phyloP scores from a whole-genome alignment of 2,113 vertebrate genomes.

The Brachyhypopomus occidentalis region DNA sequence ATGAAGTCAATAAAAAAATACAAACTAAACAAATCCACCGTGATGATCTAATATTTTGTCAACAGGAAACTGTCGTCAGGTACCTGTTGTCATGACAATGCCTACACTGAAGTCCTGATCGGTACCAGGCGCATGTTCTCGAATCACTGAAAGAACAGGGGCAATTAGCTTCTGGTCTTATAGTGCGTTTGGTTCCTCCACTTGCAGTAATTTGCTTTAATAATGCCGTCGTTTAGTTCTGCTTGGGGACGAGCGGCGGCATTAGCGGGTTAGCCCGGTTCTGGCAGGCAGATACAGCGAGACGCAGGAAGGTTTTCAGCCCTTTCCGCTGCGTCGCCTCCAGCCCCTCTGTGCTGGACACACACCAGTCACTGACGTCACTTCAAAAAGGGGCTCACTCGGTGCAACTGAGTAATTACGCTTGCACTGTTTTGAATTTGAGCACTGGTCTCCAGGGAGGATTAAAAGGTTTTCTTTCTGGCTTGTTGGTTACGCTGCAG shows the following conservation, averaged over 20 bases:
- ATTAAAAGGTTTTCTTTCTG: conserved; percentile 18
- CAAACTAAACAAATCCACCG: conserved; percentile 11
- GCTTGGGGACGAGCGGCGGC: conserved; percentile 13
- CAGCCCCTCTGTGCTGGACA: conserved; percentile 52
- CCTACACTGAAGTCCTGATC: not conserved
- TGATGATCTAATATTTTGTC: conserved; percentile 27
- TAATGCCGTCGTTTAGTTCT: not conserved
- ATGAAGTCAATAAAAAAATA: conserved; percentile 32
- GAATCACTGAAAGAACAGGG: not conserved
- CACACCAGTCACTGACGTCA: conserved; percentile 53
- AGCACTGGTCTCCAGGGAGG: conserved; percentile 53
- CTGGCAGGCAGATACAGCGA: conserved; percentile 26
- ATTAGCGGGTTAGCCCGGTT: conserved; percentile 11
- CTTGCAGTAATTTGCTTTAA: conserved; percentile 10
- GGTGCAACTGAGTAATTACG: conserved; percentile 53
- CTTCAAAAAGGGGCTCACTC: conserved; percentile 43
- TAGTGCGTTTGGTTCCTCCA: not conserved
- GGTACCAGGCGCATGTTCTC: conserved; percentile 12
- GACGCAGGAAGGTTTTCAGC: conserved; percentile 23
- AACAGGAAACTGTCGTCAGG: not conserved
- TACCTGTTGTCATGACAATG: conserved; percentile 27
- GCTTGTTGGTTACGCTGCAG: conserved; percentile 52
- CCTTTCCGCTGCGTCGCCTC: conserved; percentile 15
- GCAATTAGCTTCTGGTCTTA: not conserved
- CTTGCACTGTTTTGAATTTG: conserved; percentile 65